A percentile compares a stretch with the other conserved stretches of the same genome.
Conservation (phyloP, 2,113 vertebrate species). For the Nothocercus julius region DNA sequence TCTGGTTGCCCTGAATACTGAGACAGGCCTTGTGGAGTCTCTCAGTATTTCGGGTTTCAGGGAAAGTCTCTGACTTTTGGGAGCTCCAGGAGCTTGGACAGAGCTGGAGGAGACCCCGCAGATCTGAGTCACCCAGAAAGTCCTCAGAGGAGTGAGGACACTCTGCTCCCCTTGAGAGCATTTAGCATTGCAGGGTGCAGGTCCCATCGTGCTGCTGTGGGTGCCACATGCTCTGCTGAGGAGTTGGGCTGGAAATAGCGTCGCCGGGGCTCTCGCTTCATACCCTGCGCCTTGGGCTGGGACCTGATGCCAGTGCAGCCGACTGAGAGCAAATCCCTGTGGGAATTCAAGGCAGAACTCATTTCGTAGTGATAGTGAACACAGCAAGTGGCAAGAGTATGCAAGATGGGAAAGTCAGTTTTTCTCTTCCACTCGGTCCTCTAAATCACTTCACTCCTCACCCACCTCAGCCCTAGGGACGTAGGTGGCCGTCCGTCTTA, state of each 20-base stretch:
- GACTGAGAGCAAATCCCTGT: background rate
- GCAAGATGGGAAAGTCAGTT: background rate
- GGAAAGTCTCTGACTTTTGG: background rate
- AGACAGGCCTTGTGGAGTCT: accelerated
- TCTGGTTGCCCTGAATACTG: background rate
- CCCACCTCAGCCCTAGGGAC: background rate
- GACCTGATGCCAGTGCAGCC: accelerated
- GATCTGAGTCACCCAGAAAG: accelerated
- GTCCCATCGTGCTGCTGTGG: background rate
- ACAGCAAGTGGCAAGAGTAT: accelerated
- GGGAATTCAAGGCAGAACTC: accelerated
- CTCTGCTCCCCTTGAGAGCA: background rate
- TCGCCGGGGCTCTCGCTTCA: background rate
- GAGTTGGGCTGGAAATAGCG: background rate
- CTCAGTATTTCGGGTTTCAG: background rate
- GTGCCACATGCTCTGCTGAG: accelerated
- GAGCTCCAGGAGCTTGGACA: background rate
- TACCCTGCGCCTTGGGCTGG: background rate
- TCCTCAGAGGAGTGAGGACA: accelerated
- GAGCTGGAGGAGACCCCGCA: background rate
- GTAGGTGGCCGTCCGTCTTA: background rate
- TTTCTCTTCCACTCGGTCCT: background rate
- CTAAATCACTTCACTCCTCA: background rate
- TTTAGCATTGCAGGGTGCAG: background rate
- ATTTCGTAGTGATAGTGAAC: background rate